Evolutionary conservation across 2,113 vertebrate species (phyloP), one percentile per base, ranked within the genome.

Genomic region (Tichodroma muraria): DNA sequence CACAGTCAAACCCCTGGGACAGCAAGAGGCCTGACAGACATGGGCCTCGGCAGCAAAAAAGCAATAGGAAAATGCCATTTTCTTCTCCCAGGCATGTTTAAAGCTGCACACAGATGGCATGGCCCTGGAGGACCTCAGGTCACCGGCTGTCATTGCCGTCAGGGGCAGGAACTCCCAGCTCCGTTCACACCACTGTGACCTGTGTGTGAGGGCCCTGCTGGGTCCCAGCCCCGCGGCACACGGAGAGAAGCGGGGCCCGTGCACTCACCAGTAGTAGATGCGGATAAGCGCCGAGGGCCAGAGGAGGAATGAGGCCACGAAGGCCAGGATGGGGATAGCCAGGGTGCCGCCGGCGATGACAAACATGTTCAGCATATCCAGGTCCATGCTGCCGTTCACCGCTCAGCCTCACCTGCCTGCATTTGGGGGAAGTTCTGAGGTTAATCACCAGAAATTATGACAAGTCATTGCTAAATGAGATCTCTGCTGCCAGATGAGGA

Each of bases 221-320:
- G 52, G 35, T 28, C 14, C 47, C 70, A n/a, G 13, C 75, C 83
- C 64, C 2, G 1, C 10, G 1, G 13, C 38, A 23, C 44, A 6
- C 52, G 0, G 21, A 37, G 38, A 38, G 80, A 21, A 68, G 75
- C 16, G 0, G 0, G 27, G 52, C 30, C 72, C 15, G 8, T 2
- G 35, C 59, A 94, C 98, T 98, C 98, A 99, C 99, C 99, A 99
- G 95, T 99, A 98, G 89, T 99, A 99, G 81, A 98, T 98, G 83
- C 90, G 98, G 52, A 99, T 98, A 33, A 99, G 97, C 0, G 95
- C 97, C 2, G 98, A 98, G 40, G 99, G 99, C 98, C 99, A 99
- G 61, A 99, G 96, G 24, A 99, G 94, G 83, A 99, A 98, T 1
- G 98, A 98, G 33, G 98, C 97, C 20, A 99, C 86, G 1, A 99